phyloP scores from a whole-genome alignment of 2,888 invertebrate species.

The Odiellus spinosus region DNA sequence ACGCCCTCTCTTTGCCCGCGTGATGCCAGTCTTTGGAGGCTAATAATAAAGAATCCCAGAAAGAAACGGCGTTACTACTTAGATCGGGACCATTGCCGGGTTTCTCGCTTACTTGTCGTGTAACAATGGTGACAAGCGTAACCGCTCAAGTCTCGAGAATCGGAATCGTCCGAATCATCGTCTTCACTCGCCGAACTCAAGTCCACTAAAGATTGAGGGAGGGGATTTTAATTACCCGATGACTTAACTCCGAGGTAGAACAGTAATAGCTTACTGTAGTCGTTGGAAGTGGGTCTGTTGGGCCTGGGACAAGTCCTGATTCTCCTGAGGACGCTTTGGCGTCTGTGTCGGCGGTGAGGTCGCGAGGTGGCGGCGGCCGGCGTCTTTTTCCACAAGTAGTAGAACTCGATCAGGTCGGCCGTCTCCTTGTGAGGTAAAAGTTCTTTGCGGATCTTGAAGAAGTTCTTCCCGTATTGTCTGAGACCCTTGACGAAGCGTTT shows the following conservation, averaged over 20 bases:
- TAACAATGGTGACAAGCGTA: slow-evolving; percentile 59
- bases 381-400: slow-evolving; percentile 99
- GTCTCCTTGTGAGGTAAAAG: slow-evolving; percentile 92
- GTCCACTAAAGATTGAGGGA: slow-evolving; percentile 34
- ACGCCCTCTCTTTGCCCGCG: slow-evolving; percentile 49
- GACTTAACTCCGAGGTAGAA: no score
- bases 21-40: slow-evolving; percentile 55
- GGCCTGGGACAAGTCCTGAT: slow-evolving; percentile 37
- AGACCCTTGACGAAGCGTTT: slow-evolving; percentile 97
- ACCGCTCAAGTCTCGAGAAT: slow-evolving; percentile 61
- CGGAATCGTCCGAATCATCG: slow-evolving; percentile 88
- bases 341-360: slow-evolving; percentile 66
- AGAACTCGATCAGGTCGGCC: slow-evolving; percentile 92
- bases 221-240: no score
- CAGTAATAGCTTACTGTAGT: slow-evolving; percentile 27
- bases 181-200: slow-evolving; percentile 44
- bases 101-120: slow-evolving; percentile 42
- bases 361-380: slow-evolving; percentile 92
- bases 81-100: no score
- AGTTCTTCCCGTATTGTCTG: slow-evolving; percentile 96
- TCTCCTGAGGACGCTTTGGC: slow-evolving; percentile 56
- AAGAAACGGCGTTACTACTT: no score
- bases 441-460: slow-evolving; percentile 92
- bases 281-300: slow-evolving; percentile 29
- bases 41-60: slow-evolving; percentile 22